These are phyloP conservation scores for Menidia menidia DNA, from an alignment of 2,797 vertebrate genomes.

Conservation along the genomic window DNA sequence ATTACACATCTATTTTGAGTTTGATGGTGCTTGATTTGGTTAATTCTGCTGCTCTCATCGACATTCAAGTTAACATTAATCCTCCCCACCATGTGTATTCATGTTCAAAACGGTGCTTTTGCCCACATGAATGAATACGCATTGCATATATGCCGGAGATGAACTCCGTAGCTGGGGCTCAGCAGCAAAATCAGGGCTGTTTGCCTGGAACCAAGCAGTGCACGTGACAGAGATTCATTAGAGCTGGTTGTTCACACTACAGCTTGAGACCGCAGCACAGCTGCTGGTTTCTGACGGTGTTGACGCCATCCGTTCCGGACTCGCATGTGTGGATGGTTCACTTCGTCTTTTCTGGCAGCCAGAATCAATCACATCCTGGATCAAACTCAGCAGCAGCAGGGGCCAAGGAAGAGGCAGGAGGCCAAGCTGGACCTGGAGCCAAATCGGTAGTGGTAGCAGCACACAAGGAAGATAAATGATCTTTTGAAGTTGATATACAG, in stretches of 20 bases:
- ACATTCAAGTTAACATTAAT: conserved; percentile 4
- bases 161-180: conserved; percentile 29
- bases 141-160: not conserved
- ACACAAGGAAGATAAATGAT: conserved; percentile 25
- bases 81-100: not conserved
- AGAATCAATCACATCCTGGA: conserved; percentile 54
- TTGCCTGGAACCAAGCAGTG: conserved; percentile 53
- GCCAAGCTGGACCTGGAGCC: conserved; percentile 47
- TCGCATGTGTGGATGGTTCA: conserved; percentile 43
- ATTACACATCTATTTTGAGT: not conserved
- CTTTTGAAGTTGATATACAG: conserved; percentile 20
- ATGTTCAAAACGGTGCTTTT: not conserved
- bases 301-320: conserved; percentile 42
- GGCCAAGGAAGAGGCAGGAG: conserved; percentile 45
- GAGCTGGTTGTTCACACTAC: conserved; percentile 52
- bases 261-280: conserved; percentile 59
- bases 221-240: conserved; percentile 57
- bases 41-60: not conserved
- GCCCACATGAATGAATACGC: not conserved
- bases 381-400: conserved; percentile 49
- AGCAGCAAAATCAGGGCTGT: conserved; percentile 28
- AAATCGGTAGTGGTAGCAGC: conserved; percentile 44
- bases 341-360: conserved; percentile 50
- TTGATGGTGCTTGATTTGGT: not conserved
- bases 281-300: conserved; percentile 54